phyloP scores from a whole-genome alignment of 2,888 invertebrate genomes.

The Sphaeridia pumilis region DNA sequence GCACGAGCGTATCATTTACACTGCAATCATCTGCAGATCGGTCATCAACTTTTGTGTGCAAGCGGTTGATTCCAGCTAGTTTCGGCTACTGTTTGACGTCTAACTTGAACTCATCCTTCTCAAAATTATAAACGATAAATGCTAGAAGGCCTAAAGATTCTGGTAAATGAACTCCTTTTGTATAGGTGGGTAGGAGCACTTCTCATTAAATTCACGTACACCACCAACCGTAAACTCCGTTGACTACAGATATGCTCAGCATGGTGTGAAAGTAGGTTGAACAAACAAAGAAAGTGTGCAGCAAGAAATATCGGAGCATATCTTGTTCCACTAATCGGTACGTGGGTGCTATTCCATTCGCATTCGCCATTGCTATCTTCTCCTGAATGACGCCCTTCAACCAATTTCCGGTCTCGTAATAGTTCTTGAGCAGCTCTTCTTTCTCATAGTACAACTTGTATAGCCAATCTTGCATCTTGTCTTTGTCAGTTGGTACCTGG shows the following conservation, averaged over 20 bases:
- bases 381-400: constrained; percentile 4
- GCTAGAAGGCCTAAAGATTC: no score
- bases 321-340: constrained; percentile 51
- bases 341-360: not conserved
- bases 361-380: not conserved
- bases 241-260: constrained; percentile 7
- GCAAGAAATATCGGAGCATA: constrained; percentile 57
- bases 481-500: constrained; percentile 64
- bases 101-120: no score
- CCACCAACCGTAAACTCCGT: constrained; percentile 7
- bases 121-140: no score
- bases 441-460: constrained; percentile 81
- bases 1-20: no score
- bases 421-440: constrained; percentile 69
- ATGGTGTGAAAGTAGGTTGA: constrained; percentile 59
- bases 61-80: no score
- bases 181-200: no score
- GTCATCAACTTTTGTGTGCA: no score
- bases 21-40: no score
- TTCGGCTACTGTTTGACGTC: no score
- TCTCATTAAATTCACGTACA: no score
- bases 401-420: constrained; percentile 58
- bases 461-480: constrained; percentile 72
- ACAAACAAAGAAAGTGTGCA: constrained; percentile 66
- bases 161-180: no score